Evolutionary conservation across 2,888 invertebrate species (phyloP), one percentile per base, ranked within the genome.

Genomic region (Eubasilissa splendida): DNA sequence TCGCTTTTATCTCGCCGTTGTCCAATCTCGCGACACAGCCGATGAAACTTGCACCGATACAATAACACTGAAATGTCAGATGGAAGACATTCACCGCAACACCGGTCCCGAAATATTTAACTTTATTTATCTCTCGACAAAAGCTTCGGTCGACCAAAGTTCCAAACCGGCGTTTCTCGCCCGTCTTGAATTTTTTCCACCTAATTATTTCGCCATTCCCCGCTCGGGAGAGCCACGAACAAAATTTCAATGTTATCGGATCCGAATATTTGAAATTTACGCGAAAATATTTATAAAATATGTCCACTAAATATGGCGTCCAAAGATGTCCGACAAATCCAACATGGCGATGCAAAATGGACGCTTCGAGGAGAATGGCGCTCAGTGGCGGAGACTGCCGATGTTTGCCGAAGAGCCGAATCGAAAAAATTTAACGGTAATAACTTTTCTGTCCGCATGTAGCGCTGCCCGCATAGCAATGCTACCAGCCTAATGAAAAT

Each of bases 241-340:
- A 88, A 90, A 90, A 88, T 88, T 89, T 89, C 86, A 87, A 87
- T 89, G 88, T 88, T 88, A 88, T 87, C 87, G 87, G 88, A 86
- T 85, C 88, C 89, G 89, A 90, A 90, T 90, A 91, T 91, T 90
- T 91, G 89, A 91, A 91, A 90, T 88, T 91, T 90, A 91, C 89
- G 89, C 89, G 90, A 90, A 91, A 91, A 90, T 93, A 92, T 93
- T 93, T 93, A 93, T 93, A 92, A 93, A 93, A 93, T 92, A 93
- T 93, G 93, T 93, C 93, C 91, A 91, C 91, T 92, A 92, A 93
- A 93, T 92, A 93, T 93, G 93, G 93, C 93, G 92, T 91, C 91
- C 91, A 91, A 92, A 92, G 90, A 92, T 92, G 92, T 92, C 92
- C 90, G 92, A 91, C 90, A 90, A 90, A 91, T 91, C 90, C 90